Conservation (phyloP, 2,888 invertebrate species). For the Drosophila birchii region DNA sequence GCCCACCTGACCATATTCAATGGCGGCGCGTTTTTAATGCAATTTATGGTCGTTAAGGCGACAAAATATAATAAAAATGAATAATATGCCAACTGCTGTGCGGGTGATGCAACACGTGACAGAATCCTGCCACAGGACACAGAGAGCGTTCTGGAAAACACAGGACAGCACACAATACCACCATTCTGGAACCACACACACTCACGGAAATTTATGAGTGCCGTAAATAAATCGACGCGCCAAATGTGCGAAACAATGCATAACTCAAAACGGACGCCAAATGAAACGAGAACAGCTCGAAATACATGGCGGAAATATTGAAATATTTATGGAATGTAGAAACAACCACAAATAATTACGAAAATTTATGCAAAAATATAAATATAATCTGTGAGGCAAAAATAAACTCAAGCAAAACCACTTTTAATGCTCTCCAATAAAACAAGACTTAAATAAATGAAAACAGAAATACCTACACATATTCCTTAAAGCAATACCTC, state of each 20-base stretch:
- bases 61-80: conserved; percentile 81
- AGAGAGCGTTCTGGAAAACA: conserved; percentile 19
- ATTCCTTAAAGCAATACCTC: background rate
- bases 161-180: conserved; percentile 22
- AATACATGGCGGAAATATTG: conserved; percentile 42
- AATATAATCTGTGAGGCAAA: background rate
- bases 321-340: conserved; percentile 45
- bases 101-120: conserved; percentile 72
- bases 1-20: conserved; percentile 60
- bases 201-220: conserved; percentile 62
- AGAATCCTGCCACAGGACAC: conserved; percentile 64
- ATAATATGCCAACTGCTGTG: conserved; percentile 72
- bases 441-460: background rate
- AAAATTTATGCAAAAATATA: background rate
- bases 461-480: background rate
- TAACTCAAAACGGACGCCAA: conserved; percentile 64
- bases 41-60: conserved; percentile 81
- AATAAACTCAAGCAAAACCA: background rate
- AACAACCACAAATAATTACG: conserved; percentile 2
- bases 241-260: conserved; percentile 77
- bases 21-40: conserved; percentile 75
- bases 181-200: conserved; percentile 22
- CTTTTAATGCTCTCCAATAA: background rate
- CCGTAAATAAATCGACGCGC: conserved; percentile 74
- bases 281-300: conserved; percentile 27